Evolutionary conservation across 2,113 vertebrate species (phyloP), one percentile per base, ranked within the genome.

Genomic region (Cyprinodon tularosa): DNA sequence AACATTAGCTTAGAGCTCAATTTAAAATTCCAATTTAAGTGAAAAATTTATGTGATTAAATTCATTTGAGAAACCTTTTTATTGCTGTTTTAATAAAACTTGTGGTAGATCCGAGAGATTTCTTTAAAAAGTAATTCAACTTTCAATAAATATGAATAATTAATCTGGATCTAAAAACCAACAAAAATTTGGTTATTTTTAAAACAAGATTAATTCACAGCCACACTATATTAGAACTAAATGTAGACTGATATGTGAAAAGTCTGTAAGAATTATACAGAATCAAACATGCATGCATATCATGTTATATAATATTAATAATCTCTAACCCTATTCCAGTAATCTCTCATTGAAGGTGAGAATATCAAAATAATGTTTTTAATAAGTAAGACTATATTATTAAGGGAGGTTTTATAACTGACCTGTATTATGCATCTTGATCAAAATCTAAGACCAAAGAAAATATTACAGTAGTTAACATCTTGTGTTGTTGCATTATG

Each of bases 31-130:
- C 8, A n/a, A 12, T 2, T n/a, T 6, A 67, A 59, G 5, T 67
- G 38, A 61, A 66, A 78, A 74, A 59, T 50, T 17, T 39, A 61
- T 59, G 59, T 67, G 62, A 45, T 13, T 64, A n/a, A 71, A 66
- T 81, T 39, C 17, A 29, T 13, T 64, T 39, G 12, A 64, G 72
- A 38, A 64, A 53, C 63, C 29, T 60, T 17, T 76, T 38, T 29
- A n/a, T 3, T 22, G 40, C 7, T 76, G 14, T 62, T 73, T 69
- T 63, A 63, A 53, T 17, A 48, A 48, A 39, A 62, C 67, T 78
- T 7, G 12, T 68, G 73, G 75, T 47, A 53, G 71, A 22, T 62
- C 68, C 57, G 53, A 20, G 40, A 4, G 22, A 20, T 81, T 73
- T 61, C 22, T 13, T 79, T 14, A 62, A 42, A 74, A 70, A 63